Evolutionary conservation across 2,797 vertebrate species (phyloP).

Genomic region (Naso thynnoides): DNA sequence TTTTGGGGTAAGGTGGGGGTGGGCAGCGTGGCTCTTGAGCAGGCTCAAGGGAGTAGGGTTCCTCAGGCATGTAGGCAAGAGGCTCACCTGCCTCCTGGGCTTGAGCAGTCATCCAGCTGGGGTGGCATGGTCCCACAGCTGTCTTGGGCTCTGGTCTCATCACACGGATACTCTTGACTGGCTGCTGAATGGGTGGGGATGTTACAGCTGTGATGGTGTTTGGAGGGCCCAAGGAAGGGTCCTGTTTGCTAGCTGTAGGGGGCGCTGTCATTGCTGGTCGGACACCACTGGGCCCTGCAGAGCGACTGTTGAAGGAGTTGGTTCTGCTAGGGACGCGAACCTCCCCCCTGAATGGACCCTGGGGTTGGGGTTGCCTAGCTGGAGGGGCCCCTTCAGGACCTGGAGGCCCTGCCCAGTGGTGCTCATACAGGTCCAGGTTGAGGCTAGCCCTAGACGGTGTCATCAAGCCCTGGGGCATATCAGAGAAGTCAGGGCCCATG

Average conservation of each 20-base stretch:
- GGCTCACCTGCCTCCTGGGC: slow-evolving; percentile 82
- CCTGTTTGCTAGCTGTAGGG: slow-evolving; percentile 82
- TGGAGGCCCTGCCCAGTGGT: slow-evolving; percentile 88
- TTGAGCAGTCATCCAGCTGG: slow-evolving; percentile 91
- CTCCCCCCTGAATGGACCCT: slow-evolving; percentile 90
- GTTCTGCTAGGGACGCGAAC: slow-evolving; percentile 91
- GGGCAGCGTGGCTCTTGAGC: slow-evolving; percentile 91
- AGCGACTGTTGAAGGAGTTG: slow-evolving; percentile 95
- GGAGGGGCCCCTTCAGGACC: slow-evolving; percentile 86
- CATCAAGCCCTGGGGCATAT: slow-evolving; percentile 89
- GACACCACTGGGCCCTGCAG: slow-evolving; percentile 84
- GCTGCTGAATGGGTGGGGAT: slow-evolving; percentile 94
- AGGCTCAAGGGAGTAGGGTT: slow-evolving; percentile 86
- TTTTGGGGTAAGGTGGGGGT: slow-evolving; percentile 95
- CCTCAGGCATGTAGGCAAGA: slow-evolving; percentile 85
- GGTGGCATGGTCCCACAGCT: slow-evolving; percentile 96
- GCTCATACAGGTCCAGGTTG: slow-evolving; percentile 93
- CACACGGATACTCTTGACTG: slow-evolving; percentile 96
- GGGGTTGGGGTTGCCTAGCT: slow-evolving; percentile 85
- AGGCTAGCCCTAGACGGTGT: slow-evolving; percentile 93
- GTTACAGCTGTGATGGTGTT: slow-evolving; percentile 96
- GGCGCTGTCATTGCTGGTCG: slow-evolving; percentile 83
- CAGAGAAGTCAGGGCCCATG: slow-evolving; percentile 90
- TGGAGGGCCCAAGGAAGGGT: slow-evolving; percentile 87
- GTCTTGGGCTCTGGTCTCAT: slow-evolving; percentile 98